Evolutionary conservation across 1,140 invertebrate genomes (phyloP), one percentile per base, ranked within the genome.

Genomic region (Oedothorax gibbosus): DNA sequence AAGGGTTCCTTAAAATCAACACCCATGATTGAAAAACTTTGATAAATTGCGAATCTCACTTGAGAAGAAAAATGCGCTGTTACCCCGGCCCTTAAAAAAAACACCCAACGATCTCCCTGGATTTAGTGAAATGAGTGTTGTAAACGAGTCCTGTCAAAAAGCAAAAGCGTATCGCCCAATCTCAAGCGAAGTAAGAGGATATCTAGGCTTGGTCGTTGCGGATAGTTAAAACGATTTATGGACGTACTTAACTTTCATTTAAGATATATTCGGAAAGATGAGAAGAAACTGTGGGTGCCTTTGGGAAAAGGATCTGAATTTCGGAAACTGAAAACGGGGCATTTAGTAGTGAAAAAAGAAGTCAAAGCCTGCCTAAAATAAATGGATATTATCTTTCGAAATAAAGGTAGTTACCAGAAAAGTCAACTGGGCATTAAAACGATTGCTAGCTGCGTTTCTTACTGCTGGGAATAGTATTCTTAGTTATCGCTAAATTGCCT

Each of bases 141-240:
- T 73, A 73, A 73, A 71, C 68, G 68, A 71, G 68, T 18, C 50
- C 68, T 71, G 68, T 71, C 68, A 71, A 73, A 57, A 73, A 73
- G 53, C 71, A 12, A 56, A 11, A 51, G 53, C 71, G 35, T 21
- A 56, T 20, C 9, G 54, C 51, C 71, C 14, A n/a, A 64, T 35
- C 49, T 12, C 3, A 15, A 64, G 75, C 21, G 72, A 75, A 75
- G 18, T 14, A 57, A 35, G 51, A 35, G 54, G 72, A 77, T 64
- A 77, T 62, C 62, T 64, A 54, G 57, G n/a, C n/a, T n/a, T n/a
- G n/a, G n/a, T n/a, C 57, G 64, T 53, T 49, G 11, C 12, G 51
- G 75, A 77, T 77, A 77, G 75, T 77, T 77, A 77, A 62, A 12
- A 77, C 56, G 35, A 77, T 77, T 77, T 77, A 77, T 64, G 60